Conservation (phyloP, 2,888 invertebrate genomes). For the Apocheima hispidaria region DNA sequence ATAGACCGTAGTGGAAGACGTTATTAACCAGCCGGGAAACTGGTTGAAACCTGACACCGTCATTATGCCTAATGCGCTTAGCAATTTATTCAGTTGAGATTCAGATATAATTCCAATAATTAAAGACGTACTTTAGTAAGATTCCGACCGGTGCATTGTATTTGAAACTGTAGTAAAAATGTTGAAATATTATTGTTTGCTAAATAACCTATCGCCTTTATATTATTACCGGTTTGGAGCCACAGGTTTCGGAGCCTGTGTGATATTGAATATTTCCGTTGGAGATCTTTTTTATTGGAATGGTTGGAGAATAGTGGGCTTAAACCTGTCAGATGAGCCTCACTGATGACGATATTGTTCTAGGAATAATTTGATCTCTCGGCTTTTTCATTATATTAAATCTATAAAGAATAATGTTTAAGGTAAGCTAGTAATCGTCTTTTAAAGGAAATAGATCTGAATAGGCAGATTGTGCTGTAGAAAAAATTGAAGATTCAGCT, state of each 20-base stretch:
- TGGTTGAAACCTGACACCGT: slow-evolving; percentile 42
- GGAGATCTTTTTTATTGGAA: slow-evolving; percentile 64
- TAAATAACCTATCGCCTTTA: slow-evolving; percentile 75
- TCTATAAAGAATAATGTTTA: neutral
- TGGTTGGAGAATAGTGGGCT: slow-evolving; percentile 55
- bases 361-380: slow-evolving; percentile 40
- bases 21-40: slow-evolving; percentile 47
- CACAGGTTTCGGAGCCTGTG: slow-evolving; percentile 58
- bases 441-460: neutral
- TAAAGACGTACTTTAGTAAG: slow-evolving; percentile 15
- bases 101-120: slow-evolving; percentile 19
- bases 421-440: neutral
- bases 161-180: slow-evolving; percentile 29
- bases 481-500: slow-evolving; percentile 11
- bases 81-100: slow-evolving; percentile 26
- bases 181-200: slow-evolving; percentile 66
- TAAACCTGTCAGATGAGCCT: slow-evolving; percentile 72
- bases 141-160: slow-evolving; percentile 36
- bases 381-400: neutral
- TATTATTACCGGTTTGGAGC: slow-evolving; percentile 73
- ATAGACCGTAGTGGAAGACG: slow-evolving; percentile 48
- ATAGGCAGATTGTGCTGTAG: neutral
- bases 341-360: slow-evolving; percentile 59
- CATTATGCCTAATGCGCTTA: slow-evolving; percentile 39
- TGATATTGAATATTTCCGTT: slow-evolving; percentile 73